Base-by-base conservation (phyloP, 2,113 vertebrate genomes). In the Aviceda subcristata region DNA sequence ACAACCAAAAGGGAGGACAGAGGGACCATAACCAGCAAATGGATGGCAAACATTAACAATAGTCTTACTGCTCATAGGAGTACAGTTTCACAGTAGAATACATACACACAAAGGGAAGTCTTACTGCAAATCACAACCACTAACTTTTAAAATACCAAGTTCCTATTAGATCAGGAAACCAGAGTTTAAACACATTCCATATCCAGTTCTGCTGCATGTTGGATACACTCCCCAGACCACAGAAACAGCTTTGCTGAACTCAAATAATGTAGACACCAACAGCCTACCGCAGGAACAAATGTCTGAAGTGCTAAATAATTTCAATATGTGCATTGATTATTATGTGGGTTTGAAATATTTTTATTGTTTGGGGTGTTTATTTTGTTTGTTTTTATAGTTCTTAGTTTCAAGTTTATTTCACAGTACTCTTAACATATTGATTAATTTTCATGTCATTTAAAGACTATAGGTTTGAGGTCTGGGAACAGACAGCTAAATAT, bases 321-420 rank as follows among this genome's bases (percentile, higher is more conserved):
- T 95, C 51, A 77, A 3, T n/a, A 21, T 29, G 15, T 57, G 41
- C 53, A 81, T 55, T 51, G 69, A 72, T 15, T 55, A 41, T 29
- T 29, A 18, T 8, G 38, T 43, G n/a, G 32, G 32, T 68, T 26
- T 68, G 27, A 74, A 30, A 41, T 45, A 10, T 51, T 95, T 78
- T 67, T 57, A 43, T 20, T 78, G 41, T 12, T 12, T 12, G 41
- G 41, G 46, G 59, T 76, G 39, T 39, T 39, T 10, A 11, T 39
- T 39, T 39, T 39, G 8, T 39, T 48, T 83, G 6, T 57, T 86
- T 51, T 81, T 41, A n/a, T 53, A 55, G 22, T 60, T 94, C 75
- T 82, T 76, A 68, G 19, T 75, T 95, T 93, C 46, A 64, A 77
- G 29, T 80, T 48, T 38, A 22, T 87, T 95, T 73, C 27, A 66